phyloP scores from a whole-genome alignment of 2,797 vertebrate species.

The Somateria mollissima region DNA sequence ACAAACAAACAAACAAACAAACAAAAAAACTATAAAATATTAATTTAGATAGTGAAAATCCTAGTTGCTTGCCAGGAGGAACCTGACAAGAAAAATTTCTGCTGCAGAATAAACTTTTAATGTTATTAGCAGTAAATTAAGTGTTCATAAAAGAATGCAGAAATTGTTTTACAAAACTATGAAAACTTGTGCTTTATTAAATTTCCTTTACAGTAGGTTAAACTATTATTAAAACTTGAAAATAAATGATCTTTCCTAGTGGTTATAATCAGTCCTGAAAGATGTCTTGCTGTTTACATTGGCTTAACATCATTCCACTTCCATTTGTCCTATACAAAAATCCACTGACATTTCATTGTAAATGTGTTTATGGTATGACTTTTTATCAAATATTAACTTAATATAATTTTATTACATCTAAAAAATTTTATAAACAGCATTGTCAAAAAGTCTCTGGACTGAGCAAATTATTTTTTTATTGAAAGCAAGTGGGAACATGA shows the following conservation, averaged over 20 bases:
- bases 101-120: background rate
- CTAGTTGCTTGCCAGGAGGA: background rate
- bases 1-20: too few relatives aligned
- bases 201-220: background rate
- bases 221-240: conserved; percentile 20
- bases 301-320: background rate
- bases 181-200: background rate
- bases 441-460: background rate
- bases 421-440: background rate
- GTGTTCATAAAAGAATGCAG: background rate
- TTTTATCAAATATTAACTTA: conserved; percentile 19
- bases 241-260: conserved; percentile 21
- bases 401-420: conserved; percentile 4
- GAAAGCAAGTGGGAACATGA: background rate
- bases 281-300: background rate
- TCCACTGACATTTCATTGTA: conserved; percentile 10
- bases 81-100: background rate
- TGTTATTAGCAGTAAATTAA: background rate
- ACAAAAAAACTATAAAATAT: background rate
- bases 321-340: conserved; percentile 24
- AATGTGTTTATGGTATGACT: background rate
- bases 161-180: background rate
- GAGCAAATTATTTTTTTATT: background rate
- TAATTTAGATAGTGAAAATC: background rate
- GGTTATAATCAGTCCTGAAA: conserved; percentile 30